Percentiles rank a stretch among this genome's conserved stretches.
phyloP scores from a whole-genome alignment of 2,888 invertebrate species.

The Dugesia japonica region DNA sequence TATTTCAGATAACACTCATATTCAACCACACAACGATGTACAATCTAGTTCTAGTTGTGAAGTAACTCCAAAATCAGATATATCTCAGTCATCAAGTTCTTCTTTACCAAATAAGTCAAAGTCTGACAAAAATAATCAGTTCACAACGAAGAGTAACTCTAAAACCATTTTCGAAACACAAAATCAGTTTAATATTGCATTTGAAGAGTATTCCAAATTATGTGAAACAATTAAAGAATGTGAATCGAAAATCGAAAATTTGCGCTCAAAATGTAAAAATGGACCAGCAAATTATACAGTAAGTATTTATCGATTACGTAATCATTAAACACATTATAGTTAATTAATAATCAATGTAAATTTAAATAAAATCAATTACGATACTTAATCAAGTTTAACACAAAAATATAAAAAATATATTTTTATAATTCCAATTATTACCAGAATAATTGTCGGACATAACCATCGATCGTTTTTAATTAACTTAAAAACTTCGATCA shows the following conservation, averaged over 20 bases:
- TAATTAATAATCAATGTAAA: too few relatives aligned
- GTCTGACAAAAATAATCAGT: background rate
- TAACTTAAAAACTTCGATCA: too few relatives aligned
- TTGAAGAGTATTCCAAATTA: background rate
- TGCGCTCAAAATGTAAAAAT: slow-evolving; percentile 15
- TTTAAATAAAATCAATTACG: too few relatives aligned
- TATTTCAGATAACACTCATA: background rate
- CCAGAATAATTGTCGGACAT: too few relatives aligned
- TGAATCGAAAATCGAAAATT: slow-evolving; percentile 7
- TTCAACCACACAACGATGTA: background rate
- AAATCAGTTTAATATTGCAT: background rate
- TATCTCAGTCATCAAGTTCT: background rate
- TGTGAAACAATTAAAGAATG: background rate
- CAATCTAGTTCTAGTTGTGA: slow-evolving; percentile 2
- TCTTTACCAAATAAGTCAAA: background rate
- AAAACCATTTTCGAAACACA: background rate
- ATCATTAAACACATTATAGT: too few relatives aligned
- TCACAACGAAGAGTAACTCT: background rate
- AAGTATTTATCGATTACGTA: background rate
- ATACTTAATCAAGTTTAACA: too few relatives aligned
- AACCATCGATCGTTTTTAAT: too few relatives aligned
- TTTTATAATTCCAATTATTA: too few relatives aligned
- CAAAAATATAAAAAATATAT: too few relatives aligned
- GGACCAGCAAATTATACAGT: background rate
- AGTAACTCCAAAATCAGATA: background rate